Percentiles rank a stretch among this genome's conserved stretches.
These are phyloP conservation scores for Macrocentrus cingulum DNA, from an alignment of 1,140 invertebrate genomes.

Conservation along the genomic window DNA sequence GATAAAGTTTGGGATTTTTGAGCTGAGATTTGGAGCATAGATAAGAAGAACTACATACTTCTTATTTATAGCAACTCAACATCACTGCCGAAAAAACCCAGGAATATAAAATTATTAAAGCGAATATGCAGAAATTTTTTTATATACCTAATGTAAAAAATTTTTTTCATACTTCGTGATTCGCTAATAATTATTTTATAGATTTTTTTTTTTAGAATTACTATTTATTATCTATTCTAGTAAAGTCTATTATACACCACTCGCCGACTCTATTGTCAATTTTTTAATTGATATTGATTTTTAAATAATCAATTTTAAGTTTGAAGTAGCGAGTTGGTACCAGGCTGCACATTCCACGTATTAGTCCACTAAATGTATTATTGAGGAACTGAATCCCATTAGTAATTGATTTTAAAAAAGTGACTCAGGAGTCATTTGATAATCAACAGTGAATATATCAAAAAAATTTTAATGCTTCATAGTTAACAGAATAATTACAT, in stretches of 20 bases:
- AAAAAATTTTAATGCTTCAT: constrained; percentile 6
- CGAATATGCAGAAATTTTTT: neutral
- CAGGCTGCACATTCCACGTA: neutral
- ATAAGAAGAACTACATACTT: constrained; percentile 46
- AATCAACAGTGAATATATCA: neutral
- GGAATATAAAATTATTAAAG: constrained; percentile 30
- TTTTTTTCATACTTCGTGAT: neutral
- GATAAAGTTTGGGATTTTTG: constrained; percentile 36
- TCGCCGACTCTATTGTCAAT: neutral
- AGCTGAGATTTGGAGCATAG: constrained; percentile 53
- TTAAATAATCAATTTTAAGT: neutral
- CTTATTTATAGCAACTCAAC: constrained; percentile 55
- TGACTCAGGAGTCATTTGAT: constrained; percentile 1
- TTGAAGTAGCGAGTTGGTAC: no score
- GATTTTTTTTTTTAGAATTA: constrained; percentile 7
- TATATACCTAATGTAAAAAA: neutral
- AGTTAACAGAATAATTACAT: constrained; percentile 10
- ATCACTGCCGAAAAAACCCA: constrained; percentile 57
- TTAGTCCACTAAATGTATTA: neutral
- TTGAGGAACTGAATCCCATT: neutral
- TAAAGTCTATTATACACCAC: no score
- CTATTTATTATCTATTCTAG: constrained; percentile 2
- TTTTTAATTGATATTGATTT: neutral
- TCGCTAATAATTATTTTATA: constrained; percentile 1
- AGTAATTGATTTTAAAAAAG: neutral